Evolutionary conservation across 2,113 vertebrate species (phyloP).

Genomic region (Daphoenositta chrysoptera): DNA sequence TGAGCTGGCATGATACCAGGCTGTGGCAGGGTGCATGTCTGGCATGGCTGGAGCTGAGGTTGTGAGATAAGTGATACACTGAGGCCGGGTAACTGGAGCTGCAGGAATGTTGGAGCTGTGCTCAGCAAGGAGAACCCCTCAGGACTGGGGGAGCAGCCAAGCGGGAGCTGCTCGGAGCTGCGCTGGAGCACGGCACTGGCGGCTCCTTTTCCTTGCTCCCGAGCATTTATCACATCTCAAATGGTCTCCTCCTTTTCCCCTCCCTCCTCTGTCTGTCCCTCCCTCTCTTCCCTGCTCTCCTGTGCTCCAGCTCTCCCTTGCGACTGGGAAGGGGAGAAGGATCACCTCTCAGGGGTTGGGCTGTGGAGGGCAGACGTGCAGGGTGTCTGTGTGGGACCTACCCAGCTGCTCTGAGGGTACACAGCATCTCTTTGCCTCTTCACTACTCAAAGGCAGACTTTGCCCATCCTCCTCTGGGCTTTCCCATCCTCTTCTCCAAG

Average conservation of each 20-base stretch:
- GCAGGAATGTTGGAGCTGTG: not conserved
- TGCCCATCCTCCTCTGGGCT: not conserved
- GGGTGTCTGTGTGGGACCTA: not conserved
- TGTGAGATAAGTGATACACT: not conserved
- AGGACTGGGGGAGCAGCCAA: not conserved
- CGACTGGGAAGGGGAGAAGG: not conserved
- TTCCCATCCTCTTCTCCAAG: not conserved
- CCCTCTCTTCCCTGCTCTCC: not conserved
- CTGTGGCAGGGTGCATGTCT: not conserved
- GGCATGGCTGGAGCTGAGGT: not conserved
- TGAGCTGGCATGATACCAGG: not conserved
- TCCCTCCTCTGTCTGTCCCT: not conserved
- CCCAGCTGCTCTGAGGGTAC: not conserved
- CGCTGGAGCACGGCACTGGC: accelerated
- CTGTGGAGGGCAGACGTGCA: not conserved
- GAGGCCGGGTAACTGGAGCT: not conserved
- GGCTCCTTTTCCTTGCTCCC: not conserved
- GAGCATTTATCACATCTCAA: not conserved
- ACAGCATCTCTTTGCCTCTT: not conserved
- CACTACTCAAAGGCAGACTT: not conserved
- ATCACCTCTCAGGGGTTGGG: not conserved
- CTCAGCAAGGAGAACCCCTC: not conserved
- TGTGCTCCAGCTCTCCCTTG: not conserved
- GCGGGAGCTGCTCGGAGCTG: accelerated
- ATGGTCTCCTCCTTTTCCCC: not conserved